Base-by-base conservation (phyloP, 1,140 invertebrate genomes). In the Neotoxoptera formosana region DNA sequence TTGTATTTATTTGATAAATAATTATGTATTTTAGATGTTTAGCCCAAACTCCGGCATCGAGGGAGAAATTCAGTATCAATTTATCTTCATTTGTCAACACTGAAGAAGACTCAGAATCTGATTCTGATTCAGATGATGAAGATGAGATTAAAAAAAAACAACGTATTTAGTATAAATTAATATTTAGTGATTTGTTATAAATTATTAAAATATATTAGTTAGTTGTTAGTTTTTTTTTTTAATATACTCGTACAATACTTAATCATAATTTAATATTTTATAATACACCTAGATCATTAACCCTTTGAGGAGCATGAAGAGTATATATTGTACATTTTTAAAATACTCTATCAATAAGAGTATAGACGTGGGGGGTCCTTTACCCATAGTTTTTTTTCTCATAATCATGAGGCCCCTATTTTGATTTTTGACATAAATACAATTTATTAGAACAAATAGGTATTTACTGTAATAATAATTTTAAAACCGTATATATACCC, bases 101-200 rank as follows among this genome's bases (percentile, higher is more conserved):
- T 21, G 34, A 86, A 51, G 48, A 86, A 86, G 91, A 84, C 7
- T 81, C 83, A 36, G 91, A 93, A 84, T 53, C 81, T 0, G 91
- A 93, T 53, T 93, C 91, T 34, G 91, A 93, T 86, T 93, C 91
- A 56, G 91, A 84, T n/a, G 48, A 93, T 21, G 91, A 93, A 56
- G 81, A 86, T 45, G 81, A 93, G 0, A n/a, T 25, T 8, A 51
- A 86, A 86, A 86, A 86, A 0, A 93, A 51, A 93, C 48, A 45
- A 53, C 45, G 81, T 36, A 4, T 67, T n/a, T 93, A 84, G 41
- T 34, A 60, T 60, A 76, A 48, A 83, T 83, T 83, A 56, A 45
- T 20, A 1, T 86, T 86, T 93, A 86, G 91, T 86, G 48, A 51
- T 93, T 93, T 93, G 91, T 93, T 93, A 86, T 86, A 51, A 67